phyloP scores from a whole-genome alignment of 2,888 invertebrate genomes.

The Eugnorisma glareosa region DNA sequence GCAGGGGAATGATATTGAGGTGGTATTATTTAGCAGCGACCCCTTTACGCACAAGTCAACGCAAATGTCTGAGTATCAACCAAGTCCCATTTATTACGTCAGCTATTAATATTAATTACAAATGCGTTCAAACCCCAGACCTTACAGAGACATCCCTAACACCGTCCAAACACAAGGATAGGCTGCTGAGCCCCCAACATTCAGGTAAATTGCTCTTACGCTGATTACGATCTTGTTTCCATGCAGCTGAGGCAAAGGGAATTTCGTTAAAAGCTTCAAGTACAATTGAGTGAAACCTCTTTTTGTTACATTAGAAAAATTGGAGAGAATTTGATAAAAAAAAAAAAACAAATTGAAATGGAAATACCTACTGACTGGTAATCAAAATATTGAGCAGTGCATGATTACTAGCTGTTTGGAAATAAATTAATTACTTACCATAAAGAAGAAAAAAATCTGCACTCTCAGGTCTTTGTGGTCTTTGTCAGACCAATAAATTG shows the following conservation, averaged over 20 bases:
- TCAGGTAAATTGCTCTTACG: constrained; percentile 58
- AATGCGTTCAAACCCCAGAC: background rate
- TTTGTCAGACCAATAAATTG: background rate
- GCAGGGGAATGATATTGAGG: too few relatives aligned
- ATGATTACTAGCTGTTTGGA: background rate
- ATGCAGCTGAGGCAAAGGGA: constrained; percentile 41
- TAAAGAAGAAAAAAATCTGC: background rate
- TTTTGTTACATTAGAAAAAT: background rate
- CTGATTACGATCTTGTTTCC: constrained; percentile 47
- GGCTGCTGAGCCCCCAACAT: constrained; percentile 32
- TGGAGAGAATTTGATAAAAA: background rate
- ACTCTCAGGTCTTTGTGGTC: too few relatives aligned
- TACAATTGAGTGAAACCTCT: background rate
- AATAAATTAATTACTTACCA: background rate
- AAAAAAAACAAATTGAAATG: background rate
- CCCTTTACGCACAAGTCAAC: background rate
- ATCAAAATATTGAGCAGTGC: background rate
- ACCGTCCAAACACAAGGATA: constrained; percentile 20
- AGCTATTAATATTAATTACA: constrained; percentile 1
- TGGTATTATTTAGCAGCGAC: background rate
- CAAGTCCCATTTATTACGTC: background rate
- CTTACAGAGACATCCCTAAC: constrained; percentile 38
- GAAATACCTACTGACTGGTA: background rate
- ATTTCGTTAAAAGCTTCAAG: constrained; percentile 53
- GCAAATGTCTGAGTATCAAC: background rate